These are phyloP conservation scores for Petrocephalus schoutedeni DNA, from an alignment of 2,797 vertebrate genomes.

Conservation along the genomic window DNA sequence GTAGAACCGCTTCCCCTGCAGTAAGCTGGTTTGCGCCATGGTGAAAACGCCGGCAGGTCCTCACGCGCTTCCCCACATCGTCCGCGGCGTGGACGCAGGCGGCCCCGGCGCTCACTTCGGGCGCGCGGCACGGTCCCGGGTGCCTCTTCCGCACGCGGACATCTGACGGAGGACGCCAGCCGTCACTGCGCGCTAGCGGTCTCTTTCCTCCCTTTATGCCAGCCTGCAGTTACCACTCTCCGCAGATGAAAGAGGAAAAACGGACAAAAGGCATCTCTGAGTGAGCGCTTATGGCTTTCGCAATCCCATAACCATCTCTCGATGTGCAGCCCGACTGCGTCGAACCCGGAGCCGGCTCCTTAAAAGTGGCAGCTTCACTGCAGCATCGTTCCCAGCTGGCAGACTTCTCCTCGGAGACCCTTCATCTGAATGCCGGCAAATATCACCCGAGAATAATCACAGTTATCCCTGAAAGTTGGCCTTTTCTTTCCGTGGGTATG, in stretches of 20 bases:
- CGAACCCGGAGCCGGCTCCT: slow-evolving; percentile 49
- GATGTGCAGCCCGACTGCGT: slow-evolving; percentile 51
- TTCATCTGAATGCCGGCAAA: slow-evolving; percentile 27
- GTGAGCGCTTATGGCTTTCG: slow-evolving; percentile 37
- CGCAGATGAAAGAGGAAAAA: slow-evolving; percentile 4
- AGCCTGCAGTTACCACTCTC: slow-evolving; percentile 11
- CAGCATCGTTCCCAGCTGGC: slow-evolving; percentile 50
- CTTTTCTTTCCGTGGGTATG: slow-evolving; percentile 49
- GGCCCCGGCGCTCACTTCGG: slow-evolving; percentile 37
- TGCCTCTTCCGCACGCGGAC: slow-evolving; percentile 18
- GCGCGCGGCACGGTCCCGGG: slow-evolving; percentile 45
- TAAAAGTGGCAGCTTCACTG: slow-evolving; percentile 45
- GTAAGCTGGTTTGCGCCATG: slow-evolving; percentile 93
- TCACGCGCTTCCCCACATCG: slow-evolving; percentile 58
- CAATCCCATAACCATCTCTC: slow-evolving; percentile 69
- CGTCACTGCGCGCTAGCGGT: slow-evolving; percentile 16
- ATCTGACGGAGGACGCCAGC: slow-evolving; percentile 30
- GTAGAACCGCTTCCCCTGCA: slow-evolving; percentile 96
- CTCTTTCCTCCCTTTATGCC: slow-evolving; percentile 19
- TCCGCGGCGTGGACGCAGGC: slow-evolving; percentile 40
- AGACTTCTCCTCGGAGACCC: slow-evolving; percentile 40
- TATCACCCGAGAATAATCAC: slow-evolving; percentile 36
- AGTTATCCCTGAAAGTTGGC: slow-evolving; percentile 44
- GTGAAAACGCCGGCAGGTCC: slow-evolving; percentile 48
- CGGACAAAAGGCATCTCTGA: background rate